phyloP scores from a whole-genome alignment of 2,797 vertebrate genomes.

The Chrysolophus pictus region DNA sequence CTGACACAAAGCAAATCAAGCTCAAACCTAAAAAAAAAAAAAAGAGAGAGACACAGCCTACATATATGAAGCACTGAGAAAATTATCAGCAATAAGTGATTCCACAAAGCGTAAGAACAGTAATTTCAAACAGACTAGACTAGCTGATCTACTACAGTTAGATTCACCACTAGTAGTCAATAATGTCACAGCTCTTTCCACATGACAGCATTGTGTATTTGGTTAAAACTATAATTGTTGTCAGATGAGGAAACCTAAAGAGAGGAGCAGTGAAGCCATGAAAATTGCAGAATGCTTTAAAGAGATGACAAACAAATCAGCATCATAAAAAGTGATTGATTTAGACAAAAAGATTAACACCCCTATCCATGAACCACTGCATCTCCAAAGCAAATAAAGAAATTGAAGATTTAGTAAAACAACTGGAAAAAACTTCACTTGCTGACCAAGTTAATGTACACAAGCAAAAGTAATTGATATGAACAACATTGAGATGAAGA shows the following conservation, averaged over 20 bases:
- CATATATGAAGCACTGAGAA: neutral
- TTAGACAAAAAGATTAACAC: slow-evolving; percentile 43
- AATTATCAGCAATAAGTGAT: neutral
- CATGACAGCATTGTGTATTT: slow-evolving; percentile 1
- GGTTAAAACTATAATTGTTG: slow-evolving; percentile 34
- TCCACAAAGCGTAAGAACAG: neutral
- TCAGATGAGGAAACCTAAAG: slow-evolving; percentile 38
- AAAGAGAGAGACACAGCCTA: neutral
- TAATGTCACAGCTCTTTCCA: neutral
- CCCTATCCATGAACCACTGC: neutral
- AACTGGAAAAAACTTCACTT: neutral
- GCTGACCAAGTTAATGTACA: neutral
- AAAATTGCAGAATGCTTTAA: slow-evolving; percentile 23
- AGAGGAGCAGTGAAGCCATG: neutral
- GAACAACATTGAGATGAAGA: neutral
- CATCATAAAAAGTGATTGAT: slow-evolving; percentile 5
- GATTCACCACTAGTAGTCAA: neutral
- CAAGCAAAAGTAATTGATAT: neutral
- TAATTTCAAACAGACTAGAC: neutral
- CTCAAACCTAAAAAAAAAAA: neutral
- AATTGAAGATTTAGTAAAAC: slow-evolving; percentile 11
- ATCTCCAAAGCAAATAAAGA: neutral
- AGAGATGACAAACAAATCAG: slow-evolving; percentile 23
- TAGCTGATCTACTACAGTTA: neutral
- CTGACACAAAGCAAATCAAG: neutral